These are phyloP conservation scores for Hycleus cichorii DNA, from an alignment of 1,140 invertebrate genomes.

Conservation along the genomic window DNA sequence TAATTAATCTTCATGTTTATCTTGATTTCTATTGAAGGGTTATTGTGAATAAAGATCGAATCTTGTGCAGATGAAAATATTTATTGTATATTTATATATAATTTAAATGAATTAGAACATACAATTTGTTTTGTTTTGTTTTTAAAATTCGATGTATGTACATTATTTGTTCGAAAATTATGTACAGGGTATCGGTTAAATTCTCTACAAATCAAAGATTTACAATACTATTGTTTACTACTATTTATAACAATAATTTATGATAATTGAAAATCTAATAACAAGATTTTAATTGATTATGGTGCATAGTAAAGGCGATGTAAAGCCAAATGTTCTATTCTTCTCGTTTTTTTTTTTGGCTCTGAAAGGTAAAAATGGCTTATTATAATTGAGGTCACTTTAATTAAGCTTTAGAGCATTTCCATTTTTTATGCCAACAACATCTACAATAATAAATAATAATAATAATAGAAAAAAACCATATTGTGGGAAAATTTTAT, in stretches of 20 bases:
- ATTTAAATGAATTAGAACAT: constrained; percentile 17
- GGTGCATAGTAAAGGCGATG: constrained; percentile 21
- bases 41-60: neutral
- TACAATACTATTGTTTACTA: too few species aligned
- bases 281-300: constrained; percentile 11
- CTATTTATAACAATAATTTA: too few species aligned
- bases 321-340: constrained; percentile 12
- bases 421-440: neutral
- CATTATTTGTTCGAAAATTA: constrained; percentile 10
- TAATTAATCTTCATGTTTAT: too few species aligned
- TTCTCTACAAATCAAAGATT: constrained; percentile 6
- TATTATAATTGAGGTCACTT: constrained; percentile 19
- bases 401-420: neutral
- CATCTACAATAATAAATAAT: neutral
- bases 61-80: constrained; percentile 18
- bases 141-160: constrained; percentile 15
- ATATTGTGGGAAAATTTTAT: too few species aligned
- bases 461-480: neutral
- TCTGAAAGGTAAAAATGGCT: constrained; percentile 3
- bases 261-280: constrained; percentile 7
- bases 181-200: constrained; percentile 11
- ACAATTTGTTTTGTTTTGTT: constrained; percentile 9
- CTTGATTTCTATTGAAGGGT: too few species aligned
- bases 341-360: neutral
- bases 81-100: constrained; percentile 10